Evolutionary conservation across 2,888 invertebrate species (phyloP), one percentile per base, ranked within the genome.

Genomic region (Trissonchulus sp.): DNA sequence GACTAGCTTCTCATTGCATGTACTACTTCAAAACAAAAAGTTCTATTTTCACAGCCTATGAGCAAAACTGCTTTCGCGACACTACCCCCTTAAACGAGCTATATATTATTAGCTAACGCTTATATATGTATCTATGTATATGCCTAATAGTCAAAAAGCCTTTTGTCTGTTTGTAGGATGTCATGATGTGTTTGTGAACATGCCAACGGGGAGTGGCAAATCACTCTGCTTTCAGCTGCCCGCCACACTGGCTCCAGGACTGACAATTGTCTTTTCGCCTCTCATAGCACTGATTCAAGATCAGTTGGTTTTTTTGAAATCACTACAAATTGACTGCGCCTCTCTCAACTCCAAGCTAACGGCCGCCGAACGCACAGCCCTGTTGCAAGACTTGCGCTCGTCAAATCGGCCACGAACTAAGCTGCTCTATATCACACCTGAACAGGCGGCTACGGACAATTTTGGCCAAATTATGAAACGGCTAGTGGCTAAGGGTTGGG

Each of bases 201-300:
- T 99, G 95, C 99, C 99, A 0, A 99, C 99, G 2, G 99, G 99
- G 48, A 86, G 87, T 60, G 99, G 99, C 62, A 99, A 99, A 87
- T 98, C 97, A 0, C 87, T 99, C 31, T 97, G 97, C 85, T 99
- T 94, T 86, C 98, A 98, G 86, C 87, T 99, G 79, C 99, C 99
- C 48, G 94, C 96, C 0, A 89, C 95, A 79, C 87, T 94, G 81
- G 89, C 90, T 79, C 89, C 90, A 74, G 87, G 88, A 1, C 89
- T 98, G 98, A 92, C 97, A 2, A 89, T 99, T 80, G 95, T 99
- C 1, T 92, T 99, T 83, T 97, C 97, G 63, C 99, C 99, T 30
- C 87, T 99, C 34, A 87, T 99, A 81, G 97, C 99, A 36, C 88
- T 99, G 34, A 98, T 99, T 79, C 83, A 91, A 89, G 97, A 98